These are phyloP conservation scores for Microtus richardsoni DNA, from an alignment of 2,113 vertebrate species.

Conservation along the genomic window DNA sequence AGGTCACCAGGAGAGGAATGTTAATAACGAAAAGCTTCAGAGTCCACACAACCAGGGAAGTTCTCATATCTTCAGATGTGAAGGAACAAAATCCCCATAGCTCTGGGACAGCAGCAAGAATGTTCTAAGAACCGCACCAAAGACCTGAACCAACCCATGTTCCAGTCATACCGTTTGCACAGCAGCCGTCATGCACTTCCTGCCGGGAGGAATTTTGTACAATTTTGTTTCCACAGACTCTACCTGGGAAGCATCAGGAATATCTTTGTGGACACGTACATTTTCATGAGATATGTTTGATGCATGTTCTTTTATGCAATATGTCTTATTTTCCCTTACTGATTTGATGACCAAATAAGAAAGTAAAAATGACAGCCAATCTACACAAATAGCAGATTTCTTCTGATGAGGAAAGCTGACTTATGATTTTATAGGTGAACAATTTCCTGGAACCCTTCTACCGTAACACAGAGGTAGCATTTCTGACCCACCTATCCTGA, in stretches of 20 bases:
- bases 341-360: slow-evolving; percentile 53
- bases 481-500: slow-evolving; percentile 54
- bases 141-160: neutral
- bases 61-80: neutral
- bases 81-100: slow-evolving; percentile 10
- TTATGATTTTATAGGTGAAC: slow-evolving; percentile 61
- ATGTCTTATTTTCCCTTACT: neutral
- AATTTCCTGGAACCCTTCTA: slow-evolving; percentile 69
- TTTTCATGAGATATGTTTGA: neutral
- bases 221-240: neutral
- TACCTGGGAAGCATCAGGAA: neutral
- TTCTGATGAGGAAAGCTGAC: slow-evolving; percentile 54
- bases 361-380: neutral
- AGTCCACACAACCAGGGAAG: slow-evolving; percentile 24
- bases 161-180: neutral
- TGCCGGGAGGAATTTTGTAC: neutral
- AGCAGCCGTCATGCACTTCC: neutral
- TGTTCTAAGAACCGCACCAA: slow-evolving; percentile 32
- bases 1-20: slow-evolving; percentile 59
- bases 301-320: slow-evolving; percentile 21
- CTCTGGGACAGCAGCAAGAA: accelerated
- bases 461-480: slow-evolving; percentile 64
- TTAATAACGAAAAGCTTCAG: slow-evolving; percentile 58
- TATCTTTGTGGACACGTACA: neutral
- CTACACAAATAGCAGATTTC: slow-evolving; percentile 46